Evolutionary conservation across 2,113 vertebrate species (phyloP), one percentile per base, ranked within the genome.

Genomic region (Montifringilla adamsi): DNA sequence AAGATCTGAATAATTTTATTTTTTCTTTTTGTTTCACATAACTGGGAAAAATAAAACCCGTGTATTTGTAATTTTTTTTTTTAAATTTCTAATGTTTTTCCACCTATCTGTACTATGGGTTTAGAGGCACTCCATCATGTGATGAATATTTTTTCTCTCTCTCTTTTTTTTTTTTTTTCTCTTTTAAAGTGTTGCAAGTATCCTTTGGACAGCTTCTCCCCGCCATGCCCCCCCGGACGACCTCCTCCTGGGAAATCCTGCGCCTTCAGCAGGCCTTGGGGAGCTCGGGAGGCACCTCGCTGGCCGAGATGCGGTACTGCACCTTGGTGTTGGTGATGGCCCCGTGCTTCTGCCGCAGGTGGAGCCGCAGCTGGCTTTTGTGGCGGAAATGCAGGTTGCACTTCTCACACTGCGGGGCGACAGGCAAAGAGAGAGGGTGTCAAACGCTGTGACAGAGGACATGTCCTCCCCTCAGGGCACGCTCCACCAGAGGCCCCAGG

Each of bases 271-370:
- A 99, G 24, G 98, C 97, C 96, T 99, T 99, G 37, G 98, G 98
- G 93, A 99, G 96, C 95, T 99, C 99, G 2, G 98, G 98, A 28
- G 99, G 98, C 97, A 98, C 97, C 76, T 99, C 98, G 6, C 95
- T 95, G 4, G 98, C 96, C 0, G 99, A 99, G 98, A 99, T 98
- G 2, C 99, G 99, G 95, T 99, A 99, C 76, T 99, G 99, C 96
- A 99, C 98, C 98, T 99, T 99, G 95, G 99, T 99, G 98, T 99
- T 99, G 87, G 99, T 99, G 98, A 99, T 99, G 97, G 99, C 99
- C 15, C 99, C 99, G 10, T 99, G 99, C 97, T 99, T 99, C 98
- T 99, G 99, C 92, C 99, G 98, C 24, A 99, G 97, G 89, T 99
- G 99, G 84, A 99, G 97, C 90, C 99, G 98, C 30, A 99, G 98